phyloP scores from a whole-genome alignment of 2,113 vertebrate species.

The Ictalurus punctatus region DNA sequence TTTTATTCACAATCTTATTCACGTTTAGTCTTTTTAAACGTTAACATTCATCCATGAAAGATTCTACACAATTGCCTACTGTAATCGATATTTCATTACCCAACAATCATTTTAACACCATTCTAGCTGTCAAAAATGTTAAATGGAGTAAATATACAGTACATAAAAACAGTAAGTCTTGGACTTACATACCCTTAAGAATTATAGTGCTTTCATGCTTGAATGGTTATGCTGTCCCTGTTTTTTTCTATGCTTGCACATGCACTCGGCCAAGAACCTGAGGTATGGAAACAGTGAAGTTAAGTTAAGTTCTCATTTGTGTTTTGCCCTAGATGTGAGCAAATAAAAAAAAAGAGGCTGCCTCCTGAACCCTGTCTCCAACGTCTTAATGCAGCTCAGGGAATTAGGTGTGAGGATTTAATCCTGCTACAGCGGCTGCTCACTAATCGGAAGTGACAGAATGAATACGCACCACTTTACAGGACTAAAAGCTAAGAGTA shows the following conservation, averaged over 20 bases:
- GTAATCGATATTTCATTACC: not conserved
- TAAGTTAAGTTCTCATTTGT: not conserved
- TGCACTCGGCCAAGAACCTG: slow-evolving; percentile 28
- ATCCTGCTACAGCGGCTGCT: slow-evolving; percentile 38
- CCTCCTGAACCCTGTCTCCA: slow-evolving; percentile 3
- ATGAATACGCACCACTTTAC: slow-evolving; percentile 28
- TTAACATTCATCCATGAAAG: not conserved
- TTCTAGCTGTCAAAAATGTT: not conserved
- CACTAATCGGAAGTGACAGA: slow-evolving; percentile 56
- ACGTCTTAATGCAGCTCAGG: slow-evolving; percentile 48
- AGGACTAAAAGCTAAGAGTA: slow-evolving; percentile 8
- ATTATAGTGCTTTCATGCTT: not conserved
- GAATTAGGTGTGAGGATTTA: slow-evolving; percentile 51
- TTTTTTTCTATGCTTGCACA: not conserved
- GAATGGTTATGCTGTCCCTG: not conserved
- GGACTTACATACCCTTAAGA: not conserved
- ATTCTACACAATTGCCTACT: not conserved
- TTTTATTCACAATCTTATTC: not conserved
- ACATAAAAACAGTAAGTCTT: not conserved
- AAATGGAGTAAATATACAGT: not conserved
- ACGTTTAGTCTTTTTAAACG: not conserved
- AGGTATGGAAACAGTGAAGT: slow-evolving; percentile 35
- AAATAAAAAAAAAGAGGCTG: not conserved
- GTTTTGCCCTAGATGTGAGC: not conserved
- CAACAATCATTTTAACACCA: not conserved